These are phyloP conservation scores for Teleiodes luculella DNA, from an alignment of 2,888 invertebrate genomes.

Conservation along the genomic window DNA sequence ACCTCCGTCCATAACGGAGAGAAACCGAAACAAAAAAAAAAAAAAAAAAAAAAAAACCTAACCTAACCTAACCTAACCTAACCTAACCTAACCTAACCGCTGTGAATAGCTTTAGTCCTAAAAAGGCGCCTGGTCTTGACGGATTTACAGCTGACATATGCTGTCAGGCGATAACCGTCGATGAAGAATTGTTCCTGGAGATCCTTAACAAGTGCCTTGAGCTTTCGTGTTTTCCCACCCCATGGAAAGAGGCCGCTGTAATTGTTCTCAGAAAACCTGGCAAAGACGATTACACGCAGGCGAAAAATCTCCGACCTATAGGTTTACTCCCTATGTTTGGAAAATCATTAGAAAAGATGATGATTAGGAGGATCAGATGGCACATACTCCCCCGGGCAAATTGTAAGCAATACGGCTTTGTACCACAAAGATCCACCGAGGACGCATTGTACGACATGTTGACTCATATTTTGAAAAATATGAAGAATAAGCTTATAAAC, in stretches of 20 bases:
- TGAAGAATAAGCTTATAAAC: no score
- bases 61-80: conserved; percentile 31
- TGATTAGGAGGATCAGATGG: background rate
- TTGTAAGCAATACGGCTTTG: no score
- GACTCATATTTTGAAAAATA: no score
- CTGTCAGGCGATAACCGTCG: background rate
- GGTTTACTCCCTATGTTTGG: background rate
- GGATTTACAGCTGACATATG: conserved; percentile 1
- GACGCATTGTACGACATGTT: no score
- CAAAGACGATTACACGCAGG: background rate
- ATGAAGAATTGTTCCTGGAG: background rate
- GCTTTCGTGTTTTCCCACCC: background rate
- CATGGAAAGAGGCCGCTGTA: background rate
- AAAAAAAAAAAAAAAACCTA: conserved; percentile 14
- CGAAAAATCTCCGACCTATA: background rate
- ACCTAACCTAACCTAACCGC: conserved; percentile 23
- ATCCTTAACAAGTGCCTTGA: background rate
- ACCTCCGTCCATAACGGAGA: no score
- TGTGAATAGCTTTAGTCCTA: background rate
- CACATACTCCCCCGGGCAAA: no score
- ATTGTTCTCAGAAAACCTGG: background rate
- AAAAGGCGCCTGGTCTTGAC: background rate
- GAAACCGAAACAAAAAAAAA: background rate
- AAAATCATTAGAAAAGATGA: background rate
- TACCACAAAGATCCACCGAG: no score